phyloP scores from a whole-genome alignment of 2,888 invertebrate genomes.

The Drosophila neonasuta region DNA sequence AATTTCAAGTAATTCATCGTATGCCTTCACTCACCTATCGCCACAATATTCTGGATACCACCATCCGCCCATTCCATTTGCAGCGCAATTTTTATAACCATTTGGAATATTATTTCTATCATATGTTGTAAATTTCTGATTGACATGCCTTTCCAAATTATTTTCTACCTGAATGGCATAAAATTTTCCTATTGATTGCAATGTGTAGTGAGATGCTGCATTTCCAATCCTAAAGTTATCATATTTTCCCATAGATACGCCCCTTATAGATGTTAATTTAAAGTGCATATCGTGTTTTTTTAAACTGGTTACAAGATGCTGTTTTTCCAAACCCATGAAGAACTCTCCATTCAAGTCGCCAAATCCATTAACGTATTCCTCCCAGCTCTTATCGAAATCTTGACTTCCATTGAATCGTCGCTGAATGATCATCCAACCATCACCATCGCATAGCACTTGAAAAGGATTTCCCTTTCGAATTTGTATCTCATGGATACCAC shows the following conservation, averaged over 20 bases:
- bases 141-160: too few species aligned
- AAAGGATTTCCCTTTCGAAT: neutral
- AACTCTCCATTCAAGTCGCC: neutral
- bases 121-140: neutral
- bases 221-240: conserved; percentile 19
- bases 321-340: conserved; percentile 28
- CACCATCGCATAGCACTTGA: neutral
- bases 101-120: neutral
- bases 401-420: neutral
- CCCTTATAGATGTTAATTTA: accelerated
- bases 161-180: neutral
- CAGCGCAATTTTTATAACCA: too few species aligned
- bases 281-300: neutral
- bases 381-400: neutral
- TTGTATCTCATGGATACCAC: neutral
- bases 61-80: too few species aligned
- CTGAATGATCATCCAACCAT: conserved; percentile 16
- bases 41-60: too few species aligned
- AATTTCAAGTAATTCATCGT: too few species aligned
- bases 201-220: neutral
- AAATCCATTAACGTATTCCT: conserved; percentile 4
- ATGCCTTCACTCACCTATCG: too few species aligned
- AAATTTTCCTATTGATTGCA: conserved; percentile 16
- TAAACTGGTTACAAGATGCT: conserved; percentile 15
- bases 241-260: neutral